phyloP scores from a whole-genome alignment of 2,888 invertebrate species.

The Mechanitis messenoides region DNA sequence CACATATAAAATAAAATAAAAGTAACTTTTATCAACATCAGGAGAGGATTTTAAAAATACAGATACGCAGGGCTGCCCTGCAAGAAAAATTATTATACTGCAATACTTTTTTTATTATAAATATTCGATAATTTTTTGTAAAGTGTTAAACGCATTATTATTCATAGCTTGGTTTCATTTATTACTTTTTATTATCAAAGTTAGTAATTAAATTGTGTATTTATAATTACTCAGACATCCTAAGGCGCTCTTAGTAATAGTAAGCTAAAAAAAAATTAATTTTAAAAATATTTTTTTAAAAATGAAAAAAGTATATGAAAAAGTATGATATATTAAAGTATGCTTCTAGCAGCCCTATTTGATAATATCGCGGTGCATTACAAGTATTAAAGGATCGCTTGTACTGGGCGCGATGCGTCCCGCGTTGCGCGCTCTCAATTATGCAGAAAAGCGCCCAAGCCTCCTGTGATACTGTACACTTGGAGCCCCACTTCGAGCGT shows the following conservation, averaged over 20 bases:
- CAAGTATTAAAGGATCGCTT: conserved; percentile 28
- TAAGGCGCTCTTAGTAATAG: too few relatives aligned
- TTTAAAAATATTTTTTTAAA: too few relatives aligned
- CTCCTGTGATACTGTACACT: background rate
- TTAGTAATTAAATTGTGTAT: too few relatives aligned
- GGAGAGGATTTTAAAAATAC: conserved; percentile 13
- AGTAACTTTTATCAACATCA: conserved; percentile 18
- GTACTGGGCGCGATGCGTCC: conserved; percentile 13
- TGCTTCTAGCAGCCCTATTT: conserved; percentile 9
- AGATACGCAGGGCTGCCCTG: conserved; percentile 11
- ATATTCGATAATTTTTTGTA: background rate
- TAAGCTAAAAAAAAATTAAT: too few relatives aligned
- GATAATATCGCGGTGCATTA: conserved; percentile 24
- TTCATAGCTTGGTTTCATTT: too few relatives aligned
- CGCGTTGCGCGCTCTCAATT: conserved; percentile 23
- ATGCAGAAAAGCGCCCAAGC: conserved; percentile 25
- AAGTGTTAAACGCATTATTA: too few relatives aligned
- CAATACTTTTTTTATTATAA: background rate
- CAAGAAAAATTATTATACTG: background rate
- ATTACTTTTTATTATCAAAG: too few relatives aligned
- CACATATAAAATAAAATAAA: conserved; percentile 15
- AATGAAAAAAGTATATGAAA: too few relatives aligned
- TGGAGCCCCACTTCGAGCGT: conserved; percentile 5
- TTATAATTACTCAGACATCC: too few relatives aligned
- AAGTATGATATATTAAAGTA: background rate